Base-by-base conservation (phyloP, 2,888 invertebrate genomes). In the Ptychoptera albimana region DNA sequence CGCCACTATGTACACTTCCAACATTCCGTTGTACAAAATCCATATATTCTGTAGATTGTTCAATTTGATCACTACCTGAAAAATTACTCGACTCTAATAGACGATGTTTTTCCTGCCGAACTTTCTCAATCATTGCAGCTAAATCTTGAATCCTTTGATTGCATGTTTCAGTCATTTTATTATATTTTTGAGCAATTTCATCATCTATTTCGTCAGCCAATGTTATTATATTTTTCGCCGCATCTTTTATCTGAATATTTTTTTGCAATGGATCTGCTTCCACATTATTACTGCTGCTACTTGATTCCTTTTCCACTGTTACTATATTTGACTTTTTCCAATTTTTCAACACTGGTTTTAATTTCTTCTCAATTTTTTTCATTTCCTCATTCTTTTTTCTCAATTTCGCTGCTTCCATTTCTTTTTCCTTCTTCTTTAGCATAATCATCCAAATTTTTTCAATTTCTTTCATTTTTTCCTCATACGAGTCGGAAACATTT, bases 81-180 rank as follows among this genome's bases (percentile, higher is more conserved):
- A 60, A 62, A 1, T 64, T 51, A 0, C 61, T 63, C 2, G 61
- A 59, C 47, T 67, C 67, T n/a, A 70, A 55, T 13, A 73, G 60
- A 38, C 65, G 62, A 39, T 67, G 61, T 49, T 71, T 72, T 52
- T 77, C 76, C 43, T 67, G 61, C n/a, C 77, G 66, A 7, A 77
- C 69, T 54, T 70, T 67, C n/a, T 68, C 64, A 11, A 77, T 75
- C 52, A 73, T 65, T 9, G 68, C 67, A 0, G 70, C 67, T 7
- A 77, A 55, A 46, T 71, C 69, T 2, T 69, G 67, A 39, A 77
- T 77, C 46, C 74, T 65, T 48, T 73, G 67, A 0, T 67, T 67
- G 44, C 72, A 75, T 38, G 64, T 67, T 38, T 69, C 70, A 1
- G 74, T 71, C 11, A 74, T 61, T 49, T 71, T 61, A 1, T 70